phyloP scores from a whole-genome alignment of 2,888 invertebrate genomes.

The Lamproptera curius region DNA sequence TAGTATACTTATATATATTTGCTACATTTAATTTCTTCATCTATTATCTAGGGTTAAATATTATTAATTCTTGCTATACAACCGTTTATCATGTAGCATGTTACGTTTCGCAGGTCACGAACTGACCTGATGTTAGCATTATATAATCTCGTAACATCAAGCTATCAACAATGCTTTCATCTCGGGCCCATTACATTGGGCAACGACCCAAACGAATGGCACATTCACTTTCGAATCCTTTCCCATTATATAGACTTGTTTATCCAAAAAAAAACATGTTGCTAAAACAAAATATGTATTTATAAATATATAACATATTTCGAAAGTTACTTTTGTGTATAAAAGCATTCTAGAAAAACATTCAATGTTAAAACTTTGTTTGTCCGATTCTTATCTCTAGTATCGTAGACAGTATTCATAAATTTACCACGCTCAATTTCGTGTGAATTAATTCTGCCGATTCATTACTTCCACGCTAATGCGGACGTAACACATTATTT shows the following conservation, averaged over 20 bases:
- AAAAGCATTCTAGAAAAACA: neutral
- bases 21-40: too few relatives aligned
- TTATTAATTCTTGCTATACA: too few relatives aligned
- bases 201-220: slow-evolving; percentile 25
- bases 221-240: slow-evolving; percentile 37
- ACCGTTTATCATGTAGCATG: neutral
- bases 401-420: neutral
- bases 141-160: slow-evolving; percentile 17
- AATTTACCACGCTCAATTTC: too few relatives aligned
- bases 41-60: too few relatives aligned
- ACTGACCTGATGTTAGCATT: slow-evolving; percentile 8
- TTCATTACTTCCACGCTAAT: neutral
- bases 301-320: neutral
- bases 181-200: slow-evolving; percentile 30
- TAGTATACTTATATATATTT: neutral
- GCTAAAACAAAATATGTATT: neutral
- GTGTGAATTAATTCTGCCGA: neutral
- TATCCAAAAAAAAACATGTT: too few relatives aligned
- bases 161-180: slow-evolving; percentile 30
- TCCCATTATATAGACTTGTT: too few relatives aligned
- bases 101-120: slow-evolving; percentile 7
- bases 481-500: neutral
- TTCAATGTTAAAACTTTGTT: neutral
- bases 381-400: neutral
- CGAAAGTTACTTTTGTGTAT: neutral